Evolutionary conservation across 2,113 vertebrate species (phyloP).

Genomic region (Bubo blakistoni): DNA sequence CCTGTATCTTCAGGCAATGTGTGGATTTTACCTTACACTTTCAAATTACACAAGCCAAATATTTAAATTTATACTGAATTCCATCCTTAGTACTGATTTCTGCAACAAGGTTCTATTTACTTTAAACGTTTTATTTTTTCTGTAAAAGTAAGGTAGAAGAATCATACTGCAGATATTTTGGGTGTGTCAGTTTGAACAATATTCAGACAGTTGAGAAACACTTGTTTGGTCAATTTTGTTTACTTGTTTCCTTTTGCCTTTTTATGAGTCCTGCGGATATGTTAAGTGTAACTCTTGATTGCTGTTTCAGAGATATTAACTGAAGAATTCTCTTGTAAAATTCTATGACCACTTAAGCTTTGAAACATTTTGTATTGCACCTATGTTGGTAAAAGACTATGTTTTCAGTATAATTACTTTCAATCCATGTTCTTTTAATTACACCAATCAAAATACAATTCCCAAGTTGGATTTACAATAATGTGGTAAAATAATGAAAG

Average conservation of each 20-base stretch:
- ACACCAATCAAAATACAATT: background rate
- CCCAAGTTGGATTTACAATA: background rate
- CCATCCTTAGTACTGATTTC: background rate
- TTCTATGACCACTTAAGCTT: background rate
- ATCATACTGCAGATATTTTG: accelerated
- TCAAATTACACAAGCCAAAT: background rate
- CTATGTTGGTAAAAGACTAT: background rate
- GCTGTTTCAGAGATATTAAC: background rate
- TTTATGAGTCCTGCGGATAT: background rate
- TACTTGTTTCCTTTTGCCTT: background rate
- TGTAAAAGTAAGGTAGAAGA: background rate
- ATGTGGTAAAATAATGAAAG: background rate
- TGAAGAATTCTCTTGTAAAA: background rate
- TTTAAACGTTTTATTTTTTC: background rate
- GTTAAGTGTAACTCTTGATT: background rate
- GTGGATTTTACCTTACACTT: background rate
- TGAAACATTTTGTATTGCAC: background rate
- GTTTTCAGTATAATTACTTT: background rate
- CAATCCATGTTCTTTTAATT: background rate
- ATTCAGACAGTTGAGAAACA: background rate
- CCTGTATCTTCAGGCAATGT: background rate
- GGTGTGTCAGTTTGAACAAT: background rate
- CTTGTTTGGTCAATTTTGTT: background rate
- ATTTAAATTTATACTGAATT: background rate
- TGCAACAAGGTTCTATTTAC: background rate